Percentiles rank a stretch among this genome's conserved stretches.
Evolutionary conservation across 1,140 invertebrate species (phyloP).

Genomic region (Zaprionus africanus): DNA sequence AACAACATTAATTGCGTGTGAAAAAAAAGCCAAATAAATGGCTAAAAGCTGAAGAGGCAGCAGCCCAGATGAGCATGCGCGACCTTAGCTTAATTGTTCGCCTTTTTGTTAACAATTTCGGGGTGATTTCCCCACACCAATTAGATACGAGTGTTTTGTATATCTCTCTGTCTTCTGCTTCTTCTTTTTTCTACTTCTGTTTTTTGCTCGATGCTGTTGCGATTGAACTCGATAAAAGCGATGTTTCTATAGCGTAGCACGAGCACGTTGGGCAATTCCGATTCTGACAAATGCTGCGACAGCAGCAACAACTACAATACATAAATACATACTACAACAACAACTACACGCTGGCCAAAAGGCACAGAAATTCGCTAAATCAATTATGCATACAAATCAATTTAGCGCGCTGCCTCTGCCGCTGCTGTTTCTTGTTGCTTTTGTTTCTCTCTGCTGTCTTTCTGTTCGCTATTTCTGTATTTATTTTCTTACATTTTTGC

Average conservation of each 20-base stretch:
- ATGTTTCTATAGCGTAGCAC: background rate
- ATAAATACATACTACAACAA: conserved; percentile 17
- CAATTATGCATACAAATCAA: conserved; percentile 79
- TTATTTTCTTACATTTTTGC: conserved; percentile 20
- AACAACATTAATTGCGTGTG: conserved; percentile 54
- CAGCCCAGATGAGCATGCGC: background rate
- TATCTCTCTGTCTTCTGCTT: background rate
- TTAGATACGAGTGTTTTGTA: conserved; percentile 13
- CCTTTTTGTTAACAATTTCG: background rate
- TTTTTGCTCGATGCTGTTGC: conserved; percentile 1
- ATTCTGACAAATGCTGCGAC: conserved; percentile 32
- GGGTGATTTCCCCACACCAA: conserved; percentile 32
- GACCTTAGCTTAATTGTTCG: conserved; percentile 25
- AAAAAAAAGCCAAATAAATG: conserved; percentile 11
- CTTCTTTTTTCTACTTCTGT: background rate
- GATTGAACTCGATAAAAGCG: conserved; percentile 11
- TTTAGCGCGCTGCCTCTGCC: conserved; percentile 36
- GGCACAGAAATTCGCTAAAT: conserved; percentile 66
- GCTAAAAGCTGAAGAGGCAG: background rate
- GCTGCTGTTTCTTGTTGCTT: background rate
- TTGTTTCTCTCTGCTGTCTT: conserved; percentile 32
- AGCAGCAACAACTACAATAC: background rate
- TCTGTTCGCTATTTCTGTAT: conserved; percentile 2
- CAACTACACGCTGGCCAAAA: conserved; percentile 42
- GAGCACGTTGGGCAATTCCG: conserved; percentile 9